Conservation (phyloP, 2,113 vertebrate species). For the Mus musculus region GRCm39 chr6:110860501-110861000, state of each 20-base stretch:
- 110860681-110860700: too few relatives aligned
- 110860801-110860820: neutral
- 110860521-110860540: neutral
- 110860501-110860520: neutral
- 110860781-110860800: too few relatives aligned
- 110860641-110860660: neutral
- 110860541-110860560: neutral
- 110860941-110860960: neutral
- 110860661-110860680: neutral
- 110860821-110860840: neutral
- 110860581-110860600: fast-evolving
- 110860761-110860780: neutral
- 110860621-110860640: neutral
- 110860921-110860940: neutral
- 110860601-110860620: neutral
- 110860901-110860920: neutral
- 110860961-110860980: neutral
- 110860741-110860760: neutral
- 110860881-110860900: neutral
- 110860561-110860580: neutral
- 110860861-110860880: neutral
- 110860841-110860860: neutral
- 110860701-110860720: neutral
- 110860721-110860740: neutral
- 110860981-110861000: neutral